These are phyloP conservation scores for Lissonota sp. DNA, from an alignment of 2,888 invertebrate species.

Conservation along the genomic window DNA sequence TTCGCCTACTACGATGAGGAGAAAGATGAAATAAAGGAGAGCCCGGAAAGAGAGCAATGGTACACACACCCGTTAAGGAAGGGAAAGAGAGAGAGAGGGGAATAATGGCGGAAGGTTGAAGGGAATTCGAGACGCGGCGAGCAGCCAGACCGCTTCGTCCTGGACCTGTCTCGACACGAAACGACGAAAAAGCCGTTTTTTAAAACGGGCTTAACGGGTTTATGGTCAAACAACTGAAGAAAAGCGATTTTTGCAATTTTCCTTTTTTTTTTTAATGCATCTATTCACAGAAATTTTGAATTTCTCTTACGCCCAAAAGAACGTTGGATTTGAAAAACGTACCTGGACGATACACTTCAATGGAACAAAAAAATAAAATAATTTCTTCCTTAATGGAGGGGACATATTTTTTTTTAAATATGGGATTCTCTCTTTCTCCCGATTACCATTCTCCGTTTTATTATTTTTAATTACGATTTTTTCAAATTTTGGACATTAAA, in stretches of 20 bases:
- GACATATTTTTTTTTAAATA: no score
- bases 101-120: conserved; percentile 17
- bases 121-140: conserved; percentile 45
- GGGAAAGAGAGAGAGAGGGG: conserved; percentile 24
- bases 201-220: conserved; percentile 1
- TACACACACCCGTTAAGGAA: conserved; percentile 57
- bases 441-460: background rate
- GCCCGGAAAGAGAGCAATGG: conserved; percentile 51
- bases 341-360: no score
- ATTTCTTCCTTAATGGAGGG: no score
- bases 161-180: conserved; percentile 57
- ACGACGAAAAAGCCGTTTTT: conserved; percentile 47
- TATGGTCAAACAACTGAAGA: no score
- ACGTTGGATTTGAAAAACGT: no score
- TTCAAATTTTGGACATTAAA: background rate
- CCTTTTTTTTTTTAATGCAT: background rate
- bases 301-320: no score
- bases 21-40: conserved; percentile 35
- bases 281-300: no score
- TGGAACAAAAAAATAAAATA: no score
- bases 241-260: background rate
- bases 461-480: background rate
- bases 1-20: conserved; percentile 51
- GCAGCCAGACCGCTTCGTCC: conserved; percentile 39
- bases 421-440: background rate